Evolutionary conservation across 2,113 vertebrate genomes (phyloP).

Genomic region (Phrynocephalus versicolor): DNA sequence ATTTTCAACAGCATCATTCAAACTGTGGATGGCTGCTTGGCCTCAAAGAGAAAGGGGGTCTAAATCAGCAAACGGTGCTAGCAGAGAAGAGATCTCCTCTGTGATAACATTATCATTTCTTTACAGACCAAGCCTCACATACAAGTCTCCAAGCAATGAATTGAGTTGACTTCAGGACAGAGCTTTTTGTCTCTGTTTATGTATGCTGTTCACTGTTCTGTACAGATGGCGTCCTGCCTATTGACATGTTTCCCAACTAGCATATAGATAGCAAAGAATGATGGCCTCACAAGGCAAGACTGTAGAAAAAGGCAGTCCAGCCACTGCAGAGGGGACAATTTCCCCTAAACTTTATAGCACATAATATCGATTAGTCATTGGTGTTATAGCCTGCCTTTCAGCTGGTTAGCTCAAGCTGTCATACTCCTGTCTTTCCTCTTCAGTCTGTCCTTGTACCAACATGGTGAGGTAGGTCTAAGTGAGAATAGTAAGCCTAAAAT

Average conservation of each 20-base stretch:
- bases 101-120: conserved; percentile 15
- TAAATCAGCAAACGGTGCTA: accelerated
- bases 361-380: neutral
- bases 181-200: neutral
- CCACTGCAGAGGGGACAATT: neutral
- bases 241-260: conserved; percentile 6
- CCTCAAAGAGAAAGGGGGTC: neutral
- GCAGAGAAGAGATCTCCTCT: neutral
- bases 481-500: too few relatives aligned
- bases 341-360: neutral
- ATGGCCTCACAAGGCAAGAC: neutral
- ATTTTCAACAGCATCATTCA: neutral
- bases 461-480: too few relatives aligned
- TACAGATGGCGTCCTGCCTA: conserved; percentile 34
- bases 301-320: neutral
- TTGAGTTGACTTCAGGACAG: conserved; percentile 2
- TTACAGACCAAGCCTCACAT: neutral
- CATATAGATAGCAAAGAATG: conserved; percentile 10
- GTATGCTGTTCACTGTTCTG: conserved; percentile 30
- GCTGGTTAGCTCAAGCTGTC: too few relatives aligned
- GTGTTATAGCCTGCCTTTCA: too few relatives aligned
- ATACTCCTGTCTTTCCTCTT: too few relatives aligned
- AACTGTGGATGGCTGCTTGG: accelerated
- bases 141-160: conserved; percentile 34
- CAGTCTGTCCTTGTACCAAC: too few relatives aligned